phyloP scores from a whole-genome alignment of 2,113 vertebrate genomes.

The Bothrops jararaca region DNA sequence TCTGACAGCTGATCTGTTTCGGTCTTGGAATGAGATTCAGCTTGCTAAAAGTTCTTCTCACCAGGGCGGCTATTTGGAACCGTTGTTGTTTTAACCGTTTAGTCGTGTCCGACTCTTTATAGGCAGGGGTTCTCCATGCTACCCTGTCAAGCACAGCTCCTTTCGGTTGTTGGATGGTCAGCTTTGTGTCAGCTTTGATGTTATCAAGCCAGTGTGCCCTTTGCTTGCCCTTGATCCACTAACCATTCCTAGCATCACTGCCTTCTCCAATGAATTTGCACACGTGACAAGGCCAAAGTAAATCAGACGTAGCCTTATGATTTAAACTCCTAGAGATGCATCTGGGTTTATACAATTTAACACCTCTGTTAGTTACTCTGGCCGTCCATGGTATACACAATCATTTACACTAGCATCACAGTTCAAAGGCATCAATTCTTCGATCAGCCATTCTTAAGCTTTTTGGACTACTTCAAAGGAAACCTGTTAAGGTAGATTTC shows the following conservation, averaged over 20 bases:
- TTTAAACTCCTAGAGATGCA: neutral
- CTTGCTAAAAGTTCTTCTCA: neutral
- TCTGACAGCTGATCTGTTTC: neutral
- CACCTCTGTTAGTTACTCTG: neutral
- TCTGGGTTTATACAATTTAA: neutral
- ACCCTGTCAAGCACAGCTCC: neutral
- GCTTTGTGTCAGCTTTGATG: neutral
- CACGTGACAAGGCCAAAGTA: neutral
- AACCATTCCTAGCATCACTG: neutral
- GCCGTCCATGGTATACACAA: neutral
- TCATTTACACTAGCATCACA: neutral
- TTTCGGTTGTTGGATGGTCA: neutral
- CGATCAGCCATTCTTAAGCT: neutral
- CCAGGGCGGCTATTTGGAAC: neutral
- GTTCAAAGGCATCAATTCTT: neutral
- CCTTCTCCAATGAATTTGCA: neutral
- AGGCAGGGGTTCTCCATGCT: neutral
- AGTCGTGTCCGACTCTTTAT: neutral
- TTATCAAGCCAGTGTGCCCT: neutral
- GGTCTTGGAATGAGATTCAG: neutral
- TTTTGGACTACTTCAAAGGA: neutral
- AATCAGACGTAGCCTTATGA: neutral
- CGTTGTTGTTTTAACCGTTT: neutral
- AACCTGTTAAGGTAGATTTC: neutral
- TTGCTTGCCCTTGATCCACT: neutral